phyloP scores from a whole-genome alignment of 2,888 invertebrate species.

The Cryptus armator region DNA sequence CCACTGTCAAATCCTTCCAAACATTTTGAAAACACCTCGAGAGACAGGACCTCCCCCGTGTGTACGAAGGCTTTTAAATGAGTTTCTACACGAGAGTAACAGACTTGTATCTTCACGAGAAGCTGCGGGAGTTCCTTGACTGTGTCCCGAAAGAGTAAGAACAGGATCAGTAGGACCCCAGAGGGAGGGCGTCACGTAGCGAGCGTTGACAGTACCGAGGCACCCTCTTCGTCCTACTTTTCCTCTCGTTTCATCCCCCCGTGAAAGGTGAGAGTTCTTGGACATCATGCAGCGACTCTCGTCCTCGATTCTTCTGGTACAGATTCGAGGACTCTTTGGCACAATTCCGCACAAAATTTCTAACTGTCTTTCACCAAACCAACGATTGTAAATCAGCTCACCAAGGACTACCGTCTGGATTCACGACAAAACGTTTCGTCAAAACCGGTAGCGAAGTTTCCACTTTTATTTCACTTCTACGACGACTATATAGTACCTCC shows the following conservation, averaged over 20 bases:
- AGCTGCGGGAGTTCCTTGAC: constrained; percentile 56
- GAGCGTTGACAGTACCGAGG: constrained; percentile 62
- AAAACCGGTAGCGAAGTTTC: constrained; percentile 17
- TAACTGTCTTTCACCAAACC: background rate
- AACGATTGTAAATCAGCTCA: background rate
- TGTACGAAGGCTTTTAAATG: constrained; percentile 7
- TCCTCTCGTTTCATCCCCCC: constrained; percentile 11
- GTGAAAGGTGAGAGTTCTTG: constrained; percentile 47
- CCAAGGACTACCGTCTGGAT: constrained; percentile 18
- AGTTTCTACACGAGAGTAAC: background rate
- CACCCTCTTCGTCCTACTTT: constrained; percentile 20
- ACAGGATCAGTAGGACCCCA: constrained; percentile 26
- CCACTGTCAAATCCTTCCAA: constrained; percentile 78
- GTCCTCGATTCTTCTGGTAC: constrained; percentile 32
- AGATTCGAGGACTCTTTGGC: constrained; percentile 19
- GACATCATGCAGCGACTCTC: constrained; percentile 56
- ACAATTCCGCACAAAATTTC: background rate
- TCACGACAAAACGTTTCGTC: constrained; percentile 9
- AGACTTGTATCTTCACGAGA: constrained; percentile 5
- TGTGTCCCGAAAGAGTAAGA: constrained; percentile 9
- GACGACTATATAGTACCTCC: background rate
- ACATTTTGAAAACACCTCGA: constrained; percentile 79
- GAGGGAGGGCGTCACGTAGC: constrained; percentile 58
- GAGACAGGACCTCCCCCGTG: constrained; percentile 66
- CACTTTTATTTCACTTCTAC: background rate